These are phyloP conservation scores for Ectropis crepuscularia DNA, from an alignment of 2,888 invertebrate genomes.

Conservation along the genomic window DNA sequence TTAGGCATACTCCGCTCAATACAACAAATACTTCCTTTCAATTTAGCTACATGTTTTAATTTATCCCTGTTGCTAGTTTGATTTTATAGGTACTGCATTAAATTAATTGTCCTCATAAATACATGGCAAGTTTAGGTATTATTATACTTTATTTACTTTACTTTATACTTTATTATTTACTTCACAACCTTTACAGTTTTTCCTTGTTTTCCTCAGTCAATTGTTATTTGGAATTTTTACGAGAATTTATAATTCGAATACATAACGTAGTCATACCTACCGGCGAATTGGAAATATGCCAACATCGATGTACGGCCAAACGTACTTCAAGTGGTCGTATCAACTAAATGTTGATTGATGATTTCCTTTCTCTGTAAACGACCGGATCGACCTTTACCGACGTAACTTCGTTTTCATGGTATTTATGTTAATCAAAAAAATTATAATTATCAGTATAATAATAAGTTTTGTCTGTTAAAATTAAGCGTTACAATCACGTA, in stretches of 20 bases:
- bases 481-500: conserved; percentile 2
- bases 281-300: conserved; percentile 68
- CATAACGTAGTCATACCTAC: not conserved
- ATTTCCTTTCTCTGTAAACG: conserved; percentile 67
- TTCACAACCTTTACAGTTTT: not conserved
- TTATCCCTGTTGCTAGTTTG: conserved; percentile 21
- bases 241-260: conserved; percentile 5
- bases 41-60: conserved; percentile 1
- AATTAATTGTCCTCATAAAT: conserved; percentile 18
- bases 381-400: conserved; percentile 61
- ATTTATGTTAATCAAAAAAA: conserved; percentile 14
- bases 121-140: not conserved
- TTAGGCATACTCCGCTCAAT: too few species aligned
- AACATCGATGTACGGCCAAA: conserved; percentile 71
- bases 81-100: conserved; percentile 9
- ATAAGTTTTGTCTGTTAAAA: not conserved
- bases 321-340: conserved; percentile 74
- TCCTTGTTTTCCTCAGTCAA: conserved; percentile 30
- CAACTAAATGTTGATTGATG: conserved; percentile 77
- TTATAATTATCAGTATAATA: conserved; percentile 4
- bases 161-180: too few species aligned
- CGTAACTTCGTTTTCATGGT: conserved; percentile 52
- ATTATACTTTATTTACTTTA: too few species aligned
- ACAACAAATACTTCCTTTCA: conserved; percentile 5
- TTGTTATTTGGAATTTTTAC: not conserved